Conservation (phyloP, 2,113 vertebrate species). For the Scomber colias region DNA sequence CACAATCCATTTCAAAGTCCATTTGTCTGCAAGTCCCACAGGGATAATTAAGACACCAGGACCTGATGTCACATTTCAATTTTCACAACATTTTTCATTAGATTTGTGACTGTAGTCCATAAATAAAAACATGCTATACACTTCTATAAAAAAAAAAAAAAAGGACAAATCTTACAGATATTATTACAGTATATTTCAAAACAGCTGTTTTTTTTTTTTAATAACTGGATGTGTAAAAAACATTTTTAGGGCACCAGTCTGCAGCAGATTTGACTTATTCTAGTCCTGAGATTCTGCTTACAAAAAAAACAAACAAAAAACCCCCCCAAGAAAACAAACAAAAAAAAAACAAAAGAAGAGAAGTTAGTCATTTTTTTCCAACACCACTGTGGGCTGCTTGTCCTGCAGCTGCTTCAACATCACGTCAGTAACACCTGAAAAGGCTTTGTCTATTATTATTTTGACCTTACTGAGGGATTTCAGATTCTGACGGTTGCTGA, state of each 20-base stretch:
- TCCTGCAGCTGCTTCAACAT: conserved; percentile 95
- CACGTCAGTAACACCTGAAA: conserved; percentile 85
- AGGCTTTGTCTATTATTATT: conserved; percentile 89
- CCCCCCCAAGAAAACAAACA: too few relatives aligned
- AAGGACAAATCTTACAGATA: conserved; percentile 49
- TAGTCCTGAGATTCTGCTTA: conserved; percentile 85
- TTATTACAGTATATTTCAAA: conserved; percentile 52
- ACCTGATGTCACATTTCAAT: conserved; percentile 74
- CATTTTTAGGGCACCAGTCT: conserved; percentile 41
- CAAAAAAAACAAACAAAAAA: conserved; percentile 12
- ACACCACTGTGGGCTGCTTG: conserved; percentile 90
- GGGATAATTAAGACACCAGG: conserved; percentile 88
- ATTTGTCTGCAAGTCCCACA: conserved; percentile 88
- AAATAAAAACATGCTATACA: conserved; percentile 91
- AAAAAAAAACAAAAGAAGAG: background rate
- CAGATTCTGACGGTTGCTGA: conserved; percentile 90
- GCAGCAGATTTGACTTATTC: conserved; percentile 65
- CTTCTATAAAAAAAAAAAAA: conserved; percentile 62
- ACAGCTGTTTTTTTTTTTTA: background rate
- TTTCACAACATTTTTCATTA: conserved; percentile 63
- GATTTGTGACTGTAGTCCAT: conserved; percentile 70
- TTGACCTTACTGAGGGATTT: conserved; percentile 88
- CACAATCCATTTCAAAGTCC: conserved; percentile 70
- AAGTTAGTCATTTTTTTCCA: conserved; percentile 81
- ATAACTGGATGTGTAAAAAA: conserved; percentile 37